Conservation (phyloP, 2,888 invertebrate species). For the Drepanosiphum platanoidis region DNA sequence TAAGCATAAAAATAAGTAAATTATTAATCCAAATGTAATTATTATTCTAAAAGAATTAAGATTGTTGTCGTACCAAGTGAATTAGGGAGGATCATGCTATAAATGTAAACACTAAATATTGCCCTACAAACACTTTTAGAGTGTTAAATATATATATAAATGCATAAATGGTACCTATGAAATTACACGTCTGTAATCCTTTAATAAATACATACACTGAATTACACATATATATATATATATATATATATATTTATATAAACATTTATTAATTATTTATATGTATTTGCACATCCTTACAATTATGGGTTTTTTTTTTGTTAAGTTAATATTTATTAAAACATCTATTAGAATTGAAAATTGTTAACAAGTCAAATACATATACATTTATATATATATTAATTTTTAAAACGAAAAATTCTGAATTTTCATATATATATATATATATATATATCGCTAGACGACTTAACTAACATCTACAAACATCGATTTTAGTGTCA, state of each 20-base stretch:
- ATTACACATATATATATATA: slow-evolving; percentile 17
- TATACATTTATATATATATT: slow-evolving; percentile 15
- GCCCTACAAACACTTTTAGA: slow-evolving; percentile 36
- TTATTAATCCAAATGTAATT: slow-evolving; percentile 17
- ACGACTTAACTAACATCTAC: slow-evolving; percentile 6
- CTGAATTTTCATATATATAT: too few relatives aligned
- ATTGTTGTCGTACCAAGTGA: not conserved
- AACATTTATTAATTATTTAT: slow-evolving; percentile 35
- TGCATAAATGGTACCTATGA: slow-evolving; percentile 55
- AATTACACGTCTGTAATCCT: slow-evolving; percentile 46
- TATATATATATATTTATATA: slow-evolving; percentile 17
- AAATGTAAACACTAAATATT: slow-evolving; percentile 30
- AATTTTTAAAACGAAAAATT: slow-evolving; percentile 2
- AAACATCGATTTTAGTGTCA: slow-evolving; percentile 20
- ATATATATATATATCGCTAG: slow-evolving; percentile 7
- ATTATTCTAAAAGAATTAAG: slow-evolving; percentile 5
- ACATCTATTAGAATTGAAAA: slow-evolving; percentile 53
- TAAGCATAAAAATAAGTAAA: slow-evolving; percentile 18
- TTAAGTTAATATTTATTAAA: slow-evolving; percentile 41
- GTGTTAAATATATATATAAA: slow-evolving; percentile 48
- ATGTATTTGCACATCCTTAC: slow-evolving; percentile 30
- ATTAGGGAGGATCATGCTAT: not conserved
- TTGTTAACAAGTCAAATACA: slow-evolving; percentile 48
- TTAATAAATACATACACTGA: slow-evolving; percentile 47
- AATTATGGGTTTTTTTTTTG: not conserved